These are phyloP conservation scores for Toxostoma redivivum DNA, from an alignment of 2,113 vertebrate species.

Conservation along the genomic window DNA sequence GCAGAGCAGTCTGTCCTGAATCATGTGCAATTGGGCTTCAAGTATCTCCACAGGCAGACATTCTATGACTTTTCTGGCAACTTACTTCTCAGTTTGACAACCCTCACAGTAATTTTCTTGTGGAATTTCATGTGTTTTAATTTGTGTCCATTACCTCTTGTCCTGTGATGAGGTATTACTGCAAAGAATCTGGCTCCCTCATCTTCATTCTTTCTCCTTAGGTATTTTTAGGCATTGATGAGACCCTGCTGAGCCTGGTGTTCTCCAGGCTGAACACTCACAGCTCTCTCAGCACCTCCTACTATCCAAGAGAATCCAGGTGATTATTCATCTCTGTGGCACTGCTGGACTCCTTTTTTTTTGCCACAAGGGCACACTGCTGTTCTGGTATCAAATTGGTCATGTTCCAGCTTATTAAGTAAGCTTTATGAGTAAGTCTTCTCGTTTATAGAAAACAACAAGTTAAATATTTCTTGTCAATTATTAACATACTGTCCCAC, in stretches of 20 bases:
- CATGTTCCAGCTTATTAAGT: neutral
- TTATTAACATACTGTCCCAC: neutral
- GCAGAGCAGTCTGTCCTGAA: neutral
- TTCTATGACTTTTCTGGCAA: neutral
- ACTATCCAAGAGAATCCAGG: neutral
- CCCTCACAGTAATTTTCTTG: neutral
- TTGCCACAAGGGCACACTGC: neutral
- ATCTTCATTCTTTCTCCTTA: neutral
- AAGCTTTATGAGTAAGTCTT: neutral
- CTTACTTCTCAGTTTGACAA: neutral
- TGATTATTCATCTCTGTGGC: neutral
- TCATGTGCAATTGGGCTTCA: neutral
- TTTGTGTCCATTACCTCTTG: neutral
- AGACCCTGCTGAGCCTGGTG: neutral
- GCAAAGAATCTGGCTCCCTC: neutral
- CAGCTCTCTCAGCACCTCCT: neutral
- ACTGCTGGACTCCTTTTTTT: neutral
- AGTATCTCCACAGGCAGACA: neutral
- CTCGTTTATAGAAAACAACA: neutral
- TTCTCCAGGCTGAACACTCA: neutral
- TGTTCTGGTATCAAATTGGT: neutral
- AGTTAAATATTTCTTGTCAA: neutral
- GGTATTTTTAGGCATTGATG: neutral
- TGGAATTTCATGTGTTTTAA: neutral
- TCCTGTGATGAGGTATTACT: neutral